Conservation (phyloP, 2,888 invertebrate species). For the Ormyrus pomaceus region DNA sequence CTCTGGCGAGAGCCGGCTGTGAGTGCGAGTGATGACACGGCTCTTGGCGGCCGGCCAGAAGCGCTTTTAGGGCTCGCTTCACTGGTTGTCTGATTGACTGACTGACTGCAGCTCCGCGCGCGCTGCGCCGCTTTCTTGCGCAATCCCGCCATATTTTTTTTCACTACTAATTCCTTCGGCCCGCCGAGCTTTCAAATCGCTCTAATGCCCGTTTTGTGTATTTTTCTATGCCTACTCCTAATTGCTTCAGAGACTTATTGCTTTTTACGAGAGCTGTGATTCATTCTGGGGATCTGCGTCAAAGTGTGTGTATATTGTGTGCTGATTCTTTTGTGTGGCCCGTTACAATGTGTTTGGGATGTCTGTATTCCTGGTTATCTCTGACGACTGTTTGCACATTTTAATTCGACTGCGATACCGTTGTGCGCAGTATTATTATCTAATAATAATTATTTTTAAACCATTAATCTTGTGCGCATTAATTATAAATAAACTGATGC, state of each 20-base stretch:
- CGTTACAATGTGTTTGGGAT: too few relatives aligned
- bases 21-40: slow-evolving; percentile 63
- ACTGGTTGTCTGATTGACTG: slow-evolving; percentile 35
- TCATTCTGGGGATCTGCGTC: background rate
- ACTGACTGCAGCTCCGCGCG: slow-evolving; percentile 7
- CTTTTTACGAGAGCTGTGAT: background rate
- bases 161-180: background rate
- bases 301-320: background rate
- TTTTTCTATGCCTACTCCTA: background rate
- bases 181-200: background rate
- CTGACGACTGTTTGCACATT: too few relatives aligned
- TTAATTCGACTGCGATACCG: too few relatives aligned
- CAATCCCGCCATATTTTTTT: background rate
- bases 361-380: too few relatives aligned
- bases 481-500: too few relatives aligned
- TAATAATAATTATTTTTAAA: too few relatives aligned
- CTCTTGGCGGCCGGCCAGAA: slow-evolving; percentile 64
- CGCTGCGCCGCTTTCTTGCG: too few relatives aligned
- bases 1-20: slow-evolving; percentile 20
- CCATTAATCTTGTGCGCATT: too few relatives aligned
- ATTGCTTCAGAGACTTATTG: background rate
- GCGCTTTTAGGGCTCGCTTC: slow-evolving; percentile 61
- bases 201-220: background rate
- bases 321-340: too few relatives aligned
- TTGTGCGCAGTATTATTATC: too few relatives aligned